phyloP scores from a whole-genome alignment of 2,797 vertebrate species.

The Moxostoma hubbsi region DNA sequence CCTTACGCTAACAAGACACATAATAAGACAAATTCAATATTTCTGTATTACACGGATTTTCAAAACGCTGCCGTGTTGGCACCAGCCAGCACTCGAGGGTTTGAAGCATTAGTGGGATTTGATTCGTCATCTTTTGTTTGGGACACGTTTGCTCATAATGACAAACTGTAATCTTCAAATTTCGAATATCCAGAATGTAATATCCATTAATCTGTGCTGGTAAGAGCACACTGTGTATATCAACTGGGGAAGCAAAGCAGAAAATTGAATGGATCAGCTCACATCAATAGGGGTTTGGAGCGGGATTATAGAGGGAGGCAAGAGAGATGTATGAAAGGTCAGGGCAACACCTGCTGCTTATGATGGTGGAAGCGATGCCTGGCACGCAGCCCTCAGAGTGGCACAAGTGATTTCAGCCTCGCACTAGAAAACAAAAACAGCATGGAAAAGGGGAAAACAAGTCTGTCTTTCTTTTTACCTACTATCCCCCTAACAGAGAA shows the following conservation, averaged over 20 bases:
- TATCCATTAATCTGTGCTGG: slow-evolving; percentile 4
- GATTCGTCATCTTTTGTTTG: background rate
- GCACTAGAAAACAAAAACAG: background rate
- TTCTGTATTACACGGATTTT: background rate
- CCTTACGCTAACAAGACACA: background rate
- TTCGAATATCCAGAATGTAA: slow-evolving; percentile 11
- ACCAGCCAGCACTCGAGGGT: background rate
- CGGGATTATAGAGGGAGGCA: slow-evolving; percentile 3
- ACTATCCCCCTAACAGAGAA: background rate
- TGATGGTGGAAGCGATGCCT: background rate
- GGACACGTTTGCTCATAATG: background rate
- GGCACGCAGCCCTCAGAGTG: background rate
- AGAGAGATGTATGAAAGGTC: slow-evolving; percentile 8
- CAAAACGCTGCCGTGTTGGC: background rate
- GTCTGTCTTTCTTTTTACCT: background rate
- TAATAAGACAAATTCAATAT: background rate
- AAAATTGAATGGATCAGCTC: background rate
- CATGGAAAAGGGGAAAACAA: background rate
- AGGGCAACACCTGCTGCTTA: background rate
- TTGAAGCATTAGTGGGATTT: background rate
- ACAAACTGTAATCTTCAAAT: background rate
- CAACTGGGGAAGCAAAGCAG: slow-evolving; percentile 9
- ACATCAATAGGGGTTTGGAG: background rate
- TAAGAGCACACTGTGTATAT: background rate
- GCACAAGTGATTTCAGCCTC: background rate